Percentiles rank a stretch among this genome's conserved stretches.
phyloP scores from a whole-genome alignment of 1,140 invertebrate species.

The Drosophila miranda region DNA sequence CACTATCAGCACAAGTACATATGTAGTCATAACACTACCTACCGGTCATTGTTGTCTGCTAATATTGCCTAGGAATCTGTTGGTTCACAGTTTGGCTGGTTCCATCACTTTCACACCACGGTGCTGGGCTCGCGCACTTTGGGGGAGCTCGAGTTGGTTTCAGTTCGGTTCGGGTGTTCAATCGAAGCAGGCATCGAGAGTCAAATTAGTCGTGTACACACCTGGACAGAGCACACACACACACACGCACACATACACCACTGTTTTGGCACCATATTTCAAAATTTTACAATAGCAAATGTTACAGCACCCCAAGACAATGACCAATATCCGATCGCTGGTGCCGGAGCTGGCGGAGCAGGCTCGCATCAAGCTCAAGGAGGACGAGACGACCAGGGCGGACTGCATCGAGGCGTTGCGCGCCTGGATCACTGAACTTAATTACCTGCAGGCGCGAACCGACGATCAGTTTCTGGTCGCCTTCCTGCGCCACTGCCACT shows the following conservation, averaged over 20 bases:
- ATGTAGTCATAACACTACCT: neutral
- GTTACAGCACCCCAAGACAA: slow-evolving; percentile 49
- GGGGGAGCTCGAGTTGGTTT: neutral
- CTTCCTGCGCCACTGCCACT: slow-evolving; percentile 87
- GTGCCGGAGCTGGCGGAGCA: slow-evolving; percentile 83
- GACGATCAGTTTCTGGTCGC: slow-evolving; percentile 86
- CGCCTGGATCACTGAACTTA: slow-evolving; percentile 86
- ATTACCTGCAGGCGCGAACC: slow-evolving; percentile 83
- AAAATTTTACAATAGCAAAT: slow-evolving; percentile 30
- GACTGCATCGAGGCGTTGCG: slow-evolving; percentile 84
- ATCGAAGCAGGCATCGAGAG: slow-evolving; percentile 46
- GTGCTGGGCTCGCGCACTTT: slow-evolving; percentile 1
- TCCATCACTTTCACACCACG: slow-evolving; percentile 10
- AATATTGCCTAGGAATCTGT: slow-evolving; percentile 8
- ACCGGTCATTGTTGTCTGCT: slow-evolving; percentile 19
- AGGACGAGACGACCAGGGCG: slow-evolving; percentile 83
- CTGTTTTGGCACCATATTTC: slow-evolving; percentile 9
- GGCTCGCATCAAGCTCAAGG: slow-evolving; percentile 84
- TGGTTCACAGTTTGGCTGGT: neutral
- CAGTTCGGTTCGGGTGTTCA: neutral
- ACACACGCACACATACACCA: neutral
- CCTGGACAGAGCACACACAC: slow-evolving; percentile 38
- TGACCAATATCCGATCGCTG: slow-evolving; percentile 82
- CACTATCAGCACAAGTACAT: neutral
- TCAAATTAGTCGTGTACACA: slow-evolving; percentile 56